Base-by-base conservation (phyloP, 2,113 vertebrate genomes). In the Chaenocephalus aceratus region DNA sequence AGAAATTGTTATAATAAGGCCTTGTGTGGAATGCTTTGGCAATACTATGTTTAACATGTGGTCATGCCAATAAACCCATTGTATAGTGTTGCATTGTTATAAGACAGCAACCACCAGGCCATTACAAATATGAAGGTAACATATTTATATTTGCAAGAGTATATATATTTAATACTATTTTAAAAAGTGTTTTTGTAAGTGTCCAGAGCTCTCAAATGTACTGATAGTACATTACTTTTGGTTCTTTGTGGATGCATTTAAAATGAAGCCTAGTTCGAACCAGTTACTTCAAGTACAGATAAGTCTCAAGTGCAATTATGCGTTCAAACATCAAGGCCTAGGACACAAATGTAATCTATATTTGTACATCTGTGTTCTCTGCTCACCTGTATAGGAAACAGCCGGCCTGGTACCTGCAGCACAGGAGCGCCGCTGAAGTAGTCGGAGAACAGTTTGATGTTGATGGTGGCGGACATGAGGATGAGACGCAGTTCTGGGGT, bases 391-490 rank as follows among this genome's bases (percentile, higher is more conserved):
- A 99, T 98, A 57, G 97, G 97, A 65, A 96, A 98, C 57, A 96
- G 95, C 77, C 97, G 90, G 1, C 97, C 97, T 0, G 97, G 97
- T 1, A 99, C 97, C 90, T 97, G 97, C 41, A 99, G 91, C 72
- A 99, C 97, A 0, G 97, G 97, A 0, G 97, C 96, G 0, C 51
- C 15, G 0, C 89, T 82, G 1, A 98, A 98, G 45, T 98, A 99
- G 5, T 79, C 23, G 0, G 97, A 96, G 66, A 99, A 98, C 12
- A 99, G 97, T 4, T 86, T 89, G 85, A 97, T 97, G 90, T 98
- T 98, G 94, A 98, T 97, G 86, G 97, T 98, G 78, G 97, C 97
- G 0, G 97, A 99, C 97, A 99, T 98, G 75, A 99, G 96, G 64
- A 99, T 75, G 75, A 99, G 92, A 49, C 95, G 96, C n/a, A 98